These are phyloP conservation scores for Lordiphosa stackelbergi DNA, from an alignment of 1,140 invertebrate species.

Conservation along the genomic window DNA sequence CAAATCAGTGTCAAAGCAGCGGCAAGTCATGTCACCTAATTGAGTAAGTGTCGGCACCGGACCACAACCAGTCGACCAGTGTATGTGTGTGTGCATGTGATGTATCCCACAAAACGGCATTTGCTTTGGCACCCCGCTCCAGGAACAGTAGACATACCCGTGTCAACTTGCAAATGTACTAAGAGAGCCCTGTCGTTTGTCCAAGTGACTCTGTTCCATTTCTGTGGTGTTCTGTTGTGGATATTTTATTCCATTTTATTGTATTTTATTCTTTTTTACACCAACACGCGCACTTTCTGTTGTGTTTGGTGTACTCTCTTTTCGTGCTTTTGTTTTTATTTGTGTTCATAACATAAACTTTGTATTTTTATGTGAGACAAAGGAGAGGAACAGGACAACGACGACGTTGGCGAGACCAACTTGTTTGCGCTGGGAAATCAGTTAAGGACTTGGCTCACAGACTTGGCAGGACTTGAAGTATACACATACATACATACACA, in stretches of 20 bases:
- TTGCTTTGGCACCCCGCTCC: slow-evolving; percentile 34
- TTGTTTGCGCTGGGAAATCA: slow-evolving; percentile 74
- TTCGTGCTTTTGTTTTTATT: slow-evolving; percentile 68
- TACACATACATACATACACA: slow-evolving; percentile 36
- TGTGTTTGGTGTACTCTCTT: slow-evolving; percentile 53
- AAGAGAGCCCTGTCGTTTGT: slow-evolving; percentile 18
- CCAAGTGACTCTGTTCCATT: slow-evolving; percentile 35
- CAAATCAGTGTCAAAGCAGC: slow-evolving; percentile 52
- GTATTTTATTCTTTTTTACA: slow-evolving; percentile 64
- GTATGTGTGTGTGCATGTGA: slow-evolving; percentile 10
- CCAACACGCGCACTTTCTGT: slow-evolving; percentile 53
- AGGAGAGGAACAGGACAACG: slow-evolving; percentile 15
- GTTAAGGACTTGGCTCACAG: slow-evolving; percentile 66
- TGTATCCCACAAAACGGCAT: slow-evolving; percentile 25
- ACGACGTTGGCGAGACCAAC: slow-evolving; percentile 50
- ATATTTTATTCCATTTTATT: slow-evolving; percentile 74
- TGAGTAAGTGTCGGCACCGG: slow-evolving; percentile 66
- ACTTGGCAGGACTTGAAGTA: slow-evolving; percentile 44
- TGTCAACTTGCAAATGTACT: slow-evolving; percentile 71
- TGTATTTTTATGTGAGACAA: slow-evolving; percentile 68
- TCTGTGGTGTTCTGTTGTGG: slow-evolving; percentile 35
- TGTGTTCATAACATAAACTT: slow-evolving; percentile 75
- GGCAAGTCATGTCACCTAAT: slow-evolving; percentile 59
- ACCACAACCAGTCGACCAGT: slow-evolving; percentile 15
- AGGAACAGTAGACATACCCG: slow-evolving; percentile 48